Conservation (phyloP, 2,888 invertebrate genomes). For the Apotomis betuletana region DNA sequence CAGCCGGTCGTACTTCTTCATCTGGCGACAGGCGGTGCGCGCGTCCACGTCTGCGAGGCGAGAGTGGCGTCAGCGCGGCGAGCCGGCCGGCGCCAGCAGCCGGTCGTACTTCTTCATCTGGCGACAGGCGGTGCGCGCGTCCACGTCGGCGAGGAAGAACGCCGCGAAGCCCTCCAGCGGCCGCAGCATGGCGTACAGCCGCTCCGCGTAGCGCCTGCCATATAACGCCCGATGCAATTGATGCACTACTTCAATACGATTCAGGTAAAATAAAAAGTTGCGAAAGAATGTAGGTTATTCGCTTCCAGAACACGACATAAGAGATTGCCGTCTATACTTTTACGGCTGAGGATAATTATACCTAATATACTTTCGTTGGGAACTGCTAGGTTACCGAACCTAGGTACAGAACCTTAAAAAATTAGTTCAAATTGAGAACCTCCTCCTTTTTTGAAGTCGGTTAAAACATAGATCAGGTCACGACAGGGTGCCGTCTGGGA, state of each 20-base stretch:
- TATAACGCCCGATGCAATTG: not conserved
- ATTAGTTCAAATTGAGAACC: no score
- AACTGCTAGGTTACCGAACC: no score
- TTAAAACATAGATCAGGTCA: no score
- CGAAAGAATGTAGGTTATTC: no score
- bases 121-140: conserved; percentile 66
- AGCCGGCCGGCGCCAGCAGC: conserved; percentile 44
- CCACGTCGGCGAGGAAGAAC: conserved; percentile 76
- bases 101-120: conserved; percentile 77
- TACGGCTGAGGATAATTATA: no score
- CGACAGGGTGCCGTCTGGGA: no score
- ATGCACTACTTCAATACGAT: not conserved
- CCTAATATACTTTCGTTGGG: no score
- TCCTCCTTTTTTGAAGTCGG: no score
- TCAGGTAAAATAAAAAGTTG: no score
- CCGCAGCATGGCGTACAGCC: conserved; percentile 80
- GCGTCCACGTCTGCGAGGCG: conserved; percentile 22
- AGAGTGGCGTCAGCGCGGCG: not conserved
- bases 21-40: conserved; percentile 46
- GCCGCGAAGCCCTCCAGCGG: conserved; percentile 81
- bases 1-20: conserved; percentile 73
- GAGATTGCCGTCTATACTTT: no score
- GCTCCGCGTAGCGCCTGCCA: conserved; percentile 82
- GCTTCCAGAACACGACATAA: no score
- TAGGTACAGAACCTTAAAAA: no score